Base-by-base conservation (phyloP, 2,888 invertebrate genomes). In the Achlya flavicornis region DNA sequence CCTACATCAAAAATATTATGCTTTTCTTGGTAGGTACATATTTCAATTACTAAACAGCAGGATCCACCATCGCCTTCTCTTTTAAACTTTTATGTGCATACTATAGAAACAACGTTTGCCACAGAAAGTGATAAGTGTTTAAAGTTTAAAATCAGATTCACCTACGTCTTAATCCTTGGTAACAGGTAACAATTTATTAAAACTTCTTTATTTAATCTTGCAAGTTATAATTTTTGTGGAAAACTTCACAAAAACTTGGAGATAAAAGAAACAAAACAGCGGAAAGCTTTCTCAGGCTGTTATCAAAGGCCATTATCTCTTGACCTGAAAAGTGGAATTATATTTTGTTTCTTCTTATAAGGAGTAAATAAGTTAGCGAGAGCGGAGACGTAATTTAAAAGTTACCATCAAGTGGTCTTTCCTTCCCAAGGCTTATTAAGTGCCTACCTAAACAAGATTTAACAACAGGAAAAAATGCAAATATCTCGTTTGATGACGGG, bases 231-330 rank as follows among this genome's bases (percentile, higher is more conserved):
- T 92, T 92, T 91, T 88, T 90, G 88, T 86, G 89, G 86, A 83
- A 82, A 89, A 90, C 87, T 90, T 91, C 83, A 87, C 85, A 85
- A 80, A 89, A 91, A 91, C 88, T 92, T 86, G 78, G 81, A 88
- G 90, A 91, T 90, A 92, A 91, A 91, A 87, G 89, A 90, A 92
- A 91, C 91, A 91, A 91, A 93, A 92, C 92, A 93, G 89, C 91
- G 92, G 92, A 93, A 92, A 93, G 92, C 93, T 93, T 92, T 92
- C 88, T 90, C 91, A 88, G 88, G 84, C 89, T 90, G 88, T 91
- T 92, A 92, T 92, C 92, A 92, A 91, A 92, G 88, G 85, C 90
- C 90, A 92, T 92, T 93, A 93, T 91, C 91, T 90, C 84, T 88
- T 91, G 92, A 92, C 91, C 92, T 92, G 89, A 89, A 91, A 92